Base-by-base conservation (phyloP, 2,113 vertebrate species). In the Upupa epops region DNA sequence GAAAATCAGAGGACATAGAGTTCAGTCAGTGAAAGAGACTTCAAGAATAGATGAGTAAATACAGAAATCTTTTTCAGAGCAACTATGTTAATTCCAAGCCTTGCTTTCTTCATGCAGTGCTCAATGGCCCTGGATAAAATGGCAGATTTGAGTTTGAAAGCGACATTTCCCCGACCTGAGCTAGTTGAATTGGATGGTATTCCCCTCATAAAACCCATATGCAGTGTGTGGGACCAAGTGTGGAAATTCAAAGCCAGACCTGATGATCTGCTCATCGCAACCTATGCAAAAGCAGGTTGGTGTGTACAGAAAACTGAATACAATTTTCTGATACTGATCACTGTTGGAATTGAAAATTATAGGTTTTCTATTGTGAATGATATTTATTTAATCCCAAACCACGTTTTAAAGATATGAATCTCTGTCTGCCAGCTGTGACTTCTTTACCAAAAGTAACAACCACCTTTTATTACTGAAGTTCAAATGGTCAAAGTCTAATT, bases 261-360 rank as follows among this genome's bases (percentile, higher is more conserved):
- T 25, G 97, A 98, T 0, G 97, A 98, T 77, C 93, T 98, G 21
- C 94, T 98, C 76, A 95, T 98, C 3, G 71, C 96, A 68, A 96
- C 96, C 59, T 97, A 97, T 8, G 88, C 96, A 93, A 98, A 98
- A 80, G 92, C 97, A 96, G 97, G 97, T 97, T 74, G 21, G 96
- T 97, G 20, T 58, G 26, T 7, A 18, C 15, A 72, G 31, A 29
- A 86, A 78, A 81, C 5, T 40, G 8, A 70, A 71, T 1, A 52
- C 32, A 58, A 86, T 77, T 6, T 29, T 56, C 25, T 17, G 26
- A 25, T 16, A 29, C 3, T 54, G 25, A 6, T 76, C 32, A 19
- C 49, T 71, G 31, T 26, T 74, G 71, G 34, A 66, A 69, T 31
- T 46, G 9, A 82, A 48, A 69, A 46, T 18, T 22, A 3, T 18